A percentile compares a stretch with the other conserved stretches of the same genome.
Evolutionary conservation across 2,888 invertebrate species (phyloP).

Genomic region (Chrysolina oricalcia): DNA sequence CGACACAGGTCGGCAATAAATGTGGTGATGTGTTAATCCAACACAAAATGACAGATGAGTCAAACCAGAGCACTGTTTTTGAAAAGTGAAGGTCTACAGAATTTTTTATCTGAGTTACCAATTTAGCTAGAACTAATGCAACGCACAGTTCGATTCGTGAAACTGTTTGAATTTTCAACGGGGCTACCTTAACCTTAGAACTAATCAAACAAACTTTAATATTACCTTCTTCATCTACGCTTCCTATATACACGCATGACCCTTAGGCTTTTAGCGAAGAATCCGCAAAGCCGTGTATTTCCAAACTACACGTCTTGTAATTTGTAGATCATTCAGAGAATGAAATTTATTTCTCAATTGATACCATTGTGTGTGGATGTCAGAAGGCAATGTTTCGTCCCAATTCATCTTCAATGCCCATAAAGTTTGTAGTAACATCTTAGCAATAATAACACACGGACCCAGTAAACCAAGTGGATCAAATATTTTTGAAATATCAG

Average conservation of each 20-base stretch:
- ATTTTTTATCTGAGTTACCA: too few species aligned
- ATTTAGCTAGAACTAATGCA: too few species aligned
- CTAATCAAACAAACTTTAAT: conserved; percentile 35
- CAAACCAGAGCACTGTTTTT: conserved; percentile 32
- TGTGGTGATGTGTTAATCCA: conserved; percentile 40
- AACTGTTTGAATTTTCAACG: conserved; percentile 47
- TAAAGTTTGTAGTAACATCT: too few species aligned
- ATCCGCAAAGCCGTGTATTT: conserved; percentile 45
- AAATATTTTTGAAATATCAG: too few species aligned
- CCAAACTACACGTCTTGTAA: conserved; percentile 29
- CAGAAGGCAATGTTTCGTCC: too few species aligned
- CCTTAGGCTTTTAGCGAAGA: conserved; percentile 46
- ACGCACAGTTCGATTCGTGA: conserved; percentile 45
- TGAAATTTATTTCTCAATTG: conserved; percentile 28
- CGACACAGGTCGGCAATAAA: conserved; percentile 42
- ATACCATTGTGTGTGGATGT: conserved; percentile 35
- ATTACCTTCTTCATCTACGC: too few species aligned
- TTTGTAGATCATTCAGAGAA: conserved; percentile 31
- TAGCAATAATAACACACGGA: too few species aligned
- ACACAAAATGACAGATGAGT: conserved; percentile 34
- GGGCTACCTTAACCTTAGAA: conserved; percentile 51
- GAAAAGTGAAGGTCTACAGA: too few species aligned
- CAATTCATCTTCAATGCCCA: too few species aligned
- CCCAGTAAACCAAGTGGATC: too few species aligned
- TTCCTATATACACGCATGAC: conserved; percentile 47